Percentiles rank a stretch among this genome's conserved stretches.
Conservation (phyloP, 92 coral and sea anemone species). For the Phenganax subtilis region DNA sequence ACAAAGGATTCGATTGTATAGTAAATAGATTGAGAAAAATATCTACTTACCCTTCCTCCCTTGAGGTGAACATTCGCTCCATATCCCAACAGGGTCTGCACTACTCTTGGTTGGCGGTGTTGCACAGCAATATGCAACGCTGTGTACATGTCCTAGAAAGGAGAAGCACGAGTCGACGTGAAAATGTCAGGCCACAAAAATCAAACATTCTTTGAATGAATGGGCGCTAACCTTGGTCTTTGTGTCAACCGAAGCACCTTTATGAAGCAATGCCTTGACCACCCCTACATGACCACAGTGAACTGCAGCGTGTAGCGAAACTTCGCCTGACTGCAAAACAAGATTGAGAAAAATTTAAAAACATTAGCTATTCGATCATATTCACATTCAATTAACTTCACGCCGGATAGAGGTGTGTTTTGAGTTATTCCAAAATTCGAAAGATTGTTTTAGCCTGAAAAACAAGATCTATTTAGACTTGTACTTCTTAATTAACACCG, state of each 20-base stretch:
- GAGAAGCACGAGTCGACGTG: background rate
- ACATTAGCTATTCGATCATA: background rate
- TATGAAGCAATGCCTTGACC: conserved; percentile 75
- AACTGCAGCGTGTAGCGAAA: conserved; percentile 93
- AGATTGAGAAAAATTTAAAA: background rate
- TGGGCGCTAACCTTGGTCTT: conserved; percentile 69
- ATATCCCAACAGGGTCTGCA: conserved; percentile 78
- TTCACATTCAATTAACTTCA: too few species aligned
- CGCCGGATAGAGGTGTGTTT: too few species aligned
- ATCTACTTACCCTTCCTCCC: conserved; percentile 82
- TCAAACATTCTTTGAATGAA: too few species aligned
- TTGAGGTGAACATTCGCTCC: conserved; percentile 94
- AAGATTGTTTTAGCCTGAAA: background rate
- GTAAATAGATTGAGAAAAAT: background rate
- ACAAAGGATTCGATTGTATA: background rate
- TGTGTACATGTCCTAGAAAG: conserved; percentile 74
- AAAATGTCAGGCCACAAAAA: background rate
- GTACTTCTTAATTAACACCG: too few species aligned
- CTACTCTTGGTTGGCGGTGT: conserved; percentile 87
- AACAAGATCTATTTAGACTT: too few species aligned
- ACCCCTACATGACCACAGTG: conserved; percentile 92
- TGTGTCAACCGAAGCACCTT: conserved; percentile 90
- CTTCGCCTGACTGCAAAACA: conserved; percentile 78
- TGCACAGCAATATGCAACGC: conserved; percentile 89
- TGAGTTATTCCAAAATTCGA: background rate